Base-by-base conservation (phyloP, 2,797 vertebrate species). In the Pseudomugil tenellus region DNA sequence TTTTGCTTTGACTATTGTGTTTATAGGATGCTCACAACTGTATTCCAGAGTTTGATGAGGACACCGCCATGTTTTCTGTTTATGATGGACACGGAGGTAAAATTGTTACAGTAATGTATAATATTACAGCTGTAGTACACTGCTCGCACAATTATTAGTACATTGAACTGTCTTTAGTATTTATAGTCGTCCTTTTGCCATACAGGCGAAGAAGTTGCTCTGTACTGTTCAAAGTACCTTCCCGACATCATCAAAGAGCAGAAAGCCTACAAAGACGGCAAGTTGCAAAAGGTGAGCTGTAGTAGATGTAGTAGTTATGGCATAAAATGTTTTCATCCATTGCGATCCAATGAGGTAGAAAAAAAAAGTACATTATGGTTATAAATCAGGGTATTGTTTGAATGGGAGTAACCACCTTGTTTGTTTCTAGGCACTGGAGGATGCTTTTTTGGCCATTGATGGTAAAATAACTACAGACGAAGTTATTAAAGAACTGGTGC, bases 1-100 rank as follows among this genome's bases (percentile, higher is more conserved):
- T 10, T 85, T 79, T 90, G 4, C 39, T 25, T 80, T 0, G 77
- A 23, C 79, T 25, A n/a, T n/a, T n/a, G n/a, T n/a, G n/a, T n/a
- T 82, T 75, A 3, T 92, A 99, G 98, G 98, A 99, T 86, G 96
- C 98, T 35, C 97, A 99, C 91, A 99, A 98, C 84, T 98, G 97
- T 90, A 98, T 98, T 69, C 96, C 96, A 0, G 96, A 98, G 65
- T 92, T 99, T 85, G 97, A 99, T 76, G 93, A 92, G 5, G 97
- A 99, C 43, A 99, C 98, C 0, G 95, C 97, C 56, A 97, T 99
- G 97, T 99, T 99, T 92, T 95, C 98, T 0, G 98, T 99, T 64
- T 99, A 99, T 83, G 98, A 99, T 80, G 98, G 97, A 76, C 98
- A 99, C 16, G 98, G 98, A 95, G 98, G 97, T 99, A 95, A 72